These are phyloP conservation scores for Pseudoips prasinana DNA, from an alignment of 2,888 invertebrate species.

Conservation along the genomic window DNA sequence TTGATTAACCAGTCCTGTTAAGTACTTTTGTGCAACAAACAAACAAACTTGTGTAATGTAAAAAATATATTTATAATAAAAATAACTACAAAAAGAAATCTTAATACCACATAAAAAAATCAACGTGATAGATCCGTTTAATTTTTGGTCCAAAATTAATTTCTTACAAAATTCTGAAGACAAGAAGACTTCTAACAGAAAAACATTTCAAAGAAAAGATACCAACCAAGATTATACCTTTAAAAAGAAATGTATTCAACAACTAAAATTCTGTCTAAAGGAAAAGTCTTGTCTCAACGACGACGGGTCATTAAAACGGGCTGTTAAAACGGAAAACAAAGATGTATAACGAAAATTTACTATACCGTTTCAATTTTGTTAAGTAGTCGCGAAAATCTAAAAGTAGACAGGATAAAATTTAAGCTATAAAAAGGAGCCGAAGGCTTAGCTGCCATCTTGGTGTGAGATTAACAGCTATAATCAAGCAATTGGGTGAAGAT, in stretches of 20 bases:
- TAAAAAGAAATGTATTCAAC: slow-evolving; percentile 15
- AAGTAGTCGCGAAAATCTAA: slow-evolving; percentile 68
- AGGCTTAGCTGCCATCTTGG: slow-evolving; percentile 55
- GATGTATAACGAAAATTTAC: slow-evolving; percentile 48
- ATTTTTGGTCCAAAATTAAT: no score
- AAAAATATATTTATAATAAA: no score
- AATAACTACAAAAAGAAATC: no score
- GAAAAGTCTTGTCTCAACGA: slow-evolving; percentile 8
- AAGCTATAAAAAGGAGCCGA: slow-evolving; percentile 55
- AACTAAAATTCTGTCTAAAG: slow-evolving; percentile 10
- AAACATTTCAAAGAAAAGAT: slow-evolving; percentile 13
- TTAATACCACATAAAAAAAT: no score
- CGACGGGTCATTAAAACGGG: slow-evolving; percentile 32
- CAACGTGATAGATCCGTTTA: no score
- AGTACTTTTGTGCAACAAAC: no score
- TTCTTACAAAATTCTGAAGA: no score
- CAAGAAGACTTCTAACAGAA: no score
- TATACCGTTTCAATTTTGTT: slow-evolving; percentile 65
- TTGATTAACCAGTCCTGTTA: no score
- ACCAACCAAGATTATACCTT: slow-evolving; percentile 6
- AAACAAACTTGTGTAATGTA: no score
- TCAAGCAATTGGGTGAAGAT: slow-evolving; percentile 75
- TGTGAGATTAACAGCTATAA: slow-evolving; percentile 75
- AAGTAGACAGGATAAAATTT: slow-evolving; percentile 63
- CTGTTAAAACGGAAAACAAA: slow-evolving; percentile 41